A percentile compares a stretch with the other conserved stretches of the same genome.
Conservation (phyloP, 2,113 vertebrate species). For the Phaethornis superciliosus region DNA sequence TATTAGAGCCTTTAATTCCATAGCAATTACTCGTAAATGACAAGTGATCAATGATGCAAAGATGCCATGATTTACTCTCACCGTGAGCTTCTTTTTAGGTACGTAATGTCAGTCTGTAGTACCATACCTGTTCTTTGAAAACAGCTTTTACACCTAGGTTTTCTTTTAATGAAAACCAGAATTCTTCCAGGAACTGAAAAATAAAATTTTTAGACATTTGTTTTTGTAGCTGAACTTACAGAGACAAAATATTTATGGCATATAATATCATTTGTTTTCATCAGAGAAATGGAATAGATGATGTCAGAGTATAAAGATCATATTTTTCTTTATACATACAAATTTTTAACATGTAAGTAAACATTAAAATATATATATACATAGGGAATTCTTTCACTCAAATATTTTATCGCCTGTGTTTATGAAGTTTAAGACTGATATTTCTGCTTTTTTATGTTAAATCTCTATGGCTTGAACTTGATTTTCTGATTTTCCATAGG, state of each 20-base stretch:
- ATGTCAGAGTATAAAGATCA: not conserved
- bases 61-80: not conserved
- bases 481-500: conserved; percentile 40
- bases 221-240: conserved; percentile 62
- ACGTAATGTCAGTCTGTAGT: not conserved
- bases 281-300: not conserved
- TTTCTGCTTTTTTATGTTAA: conserved; percentile 25
- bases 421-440: conserved; percentile 14
- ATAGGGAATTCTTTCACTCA: not conserved
- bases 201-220: conserved; percentile 17
- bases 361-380: not conserved
- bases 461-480: conserved; percentile 6
- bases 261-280: conserved; percentile 31
- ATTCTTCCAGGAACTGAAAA: conserved; percentile 27
- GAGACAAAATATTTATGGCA: conserved; percentile 46
- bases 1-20: conserved; percentile 19
- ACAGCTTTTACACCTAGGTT: conserved; percentile 18
- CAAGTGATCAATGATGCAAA: not conserved
- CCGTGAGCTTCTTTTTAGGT: not conserved
- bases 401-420: conserved; percentile 16
- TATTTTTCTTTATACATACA: not conserved
- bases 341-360: not conserved
- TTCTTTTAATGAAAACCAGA: conserved; percentile 68
- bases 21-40: not conserved
- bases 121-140: not conserved